phyloP scores from a whole-genome alignment of 2,113 vertebrate species.

The Trogon surrucura region DNA sequence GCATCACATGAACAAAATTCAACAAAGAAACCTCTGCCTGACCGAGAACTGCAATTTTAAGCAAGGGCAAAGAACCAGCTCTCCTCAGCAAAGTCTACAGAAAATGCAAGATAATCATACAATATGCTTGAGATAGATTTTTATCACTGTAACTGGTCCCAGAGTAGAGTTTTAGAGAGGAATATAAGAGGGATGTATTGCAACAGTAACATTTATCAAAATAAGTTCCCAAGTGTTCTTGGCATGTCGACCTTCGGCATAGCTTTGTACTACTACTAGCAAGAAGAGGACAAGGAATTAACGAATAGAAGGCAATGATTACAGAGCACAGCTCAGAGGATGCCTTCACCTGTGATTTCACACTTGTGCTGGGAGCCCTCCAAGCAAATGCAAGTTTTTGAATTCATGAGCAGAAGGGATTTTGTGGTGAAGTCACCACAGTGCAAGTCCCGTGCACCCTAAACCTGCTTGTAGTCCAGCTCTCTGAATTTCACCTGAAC shows the following conservation, averaged over 20 bases:
- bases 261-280: neutral
- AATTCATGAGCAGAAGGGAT: neutral
- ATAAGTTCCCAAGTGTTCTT: constrained; percentile 43
- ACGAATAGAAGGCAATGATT: neutral
- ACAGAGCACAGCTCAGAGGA: constrained; percentile 15
- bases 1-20: neutral
- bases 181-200: neutral
- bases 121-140: constrained; percentile 15
- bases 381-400: constrained; percentile 23
- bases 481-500: neutral
- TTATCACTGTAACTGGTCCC: constrained; percentile 41
- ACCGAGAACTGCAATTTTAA: constrained; percentile 18
- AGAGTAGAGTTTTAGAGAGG: neutral
- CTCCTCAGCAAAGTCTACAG: neutral
- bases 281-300: constrained; percentile 26
- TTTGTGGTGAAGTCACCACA: neutral
- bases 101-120: constrained; percentile 38
- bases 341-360: neutral
- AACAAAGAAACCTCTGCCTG: neutral
- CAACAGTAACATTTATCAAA: constrained; percentile 37
- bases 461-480: neutral
- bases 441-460: neutral
- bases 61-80: constrained; percentile 4
- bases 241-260: constrained; percentile 30
- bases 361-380: neutral